These are phyloP conservation scores for Tetheella fluctuosa DNA, from an alignment of 2,888 invertebrate genomes.

Conservation along the genomic window DNA sequence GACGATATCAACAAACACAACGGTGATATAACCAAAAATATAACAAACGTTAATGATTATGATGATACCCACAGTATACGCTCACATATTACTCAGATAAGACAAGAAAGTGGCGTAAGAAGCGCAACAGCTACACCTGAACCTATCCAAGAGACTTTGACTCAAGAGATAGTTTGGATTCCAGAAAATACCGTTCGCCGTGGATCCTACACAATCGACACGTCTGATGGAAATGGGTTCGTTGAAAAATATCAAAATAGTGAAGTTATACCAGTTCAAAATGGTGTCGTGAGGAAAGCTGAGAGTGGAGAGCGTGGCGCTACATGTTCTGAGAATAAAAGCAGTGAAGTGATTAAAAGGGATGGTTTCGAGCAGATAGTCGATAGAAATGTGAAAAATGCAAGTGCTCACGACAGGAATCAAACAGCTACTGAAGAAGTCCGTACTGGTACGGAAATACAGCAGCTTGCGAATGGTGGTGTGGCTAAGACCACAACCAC, in stretches of 20 bases:
- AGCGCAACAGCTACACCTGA: conserved; percentile 72
- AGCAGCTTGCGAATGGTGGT: conserved; percentile 72
- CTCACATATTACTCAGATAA: conserved; percentile 65
- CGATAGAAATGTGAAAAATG: conserved; percentile 60
- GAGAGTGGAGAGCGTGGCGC: conserved; percentile 64
- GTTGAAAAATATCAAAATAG: conserved; percentile 65
- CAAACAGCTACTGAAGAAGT: conserved; percentile 68
- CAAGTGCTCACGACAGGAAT: conserved; percentile 64
- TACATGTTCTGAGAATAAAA: conserved; percentile 54
- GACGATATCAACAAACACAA: conserved; percentile 23
- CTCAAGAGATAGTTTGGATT: conserved; percentile 75
- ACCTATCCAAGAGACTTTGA: conserved; percentile 66
- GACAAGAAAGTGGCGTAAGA: conserved; percentile 63
- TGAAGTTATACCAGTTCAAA: conserved; percentile 68
- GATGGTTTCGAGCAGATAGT: conserved; percentile 69
- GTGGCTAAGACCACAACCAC: conserved; percentile 72
- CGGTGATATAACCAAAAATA: conserved; percentile 34
- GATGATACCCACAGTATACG: conserved; percentile 47
- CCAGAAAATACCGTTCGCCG: conserved; percentile 70
- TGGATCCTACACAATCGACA: conserved; percentile 78
- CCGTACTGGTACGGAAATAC: conserved; percentile 66
- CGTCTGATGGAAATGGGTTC: conserved; percentile 57
- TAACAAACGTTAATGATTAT: conserved; percentile 34
- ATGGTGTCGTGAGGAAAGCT: conserved; percentile 61
- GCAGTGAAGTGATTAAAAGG: conserved; percentile 56